Percentiles rank a stretch among this genome's conserved stretches.
These are phyloP conservation scores for Gymnocephalus cernua DNA, from an alignment of 2,113 vertebrate genomes.

Conservation along the genomic window DNA sequence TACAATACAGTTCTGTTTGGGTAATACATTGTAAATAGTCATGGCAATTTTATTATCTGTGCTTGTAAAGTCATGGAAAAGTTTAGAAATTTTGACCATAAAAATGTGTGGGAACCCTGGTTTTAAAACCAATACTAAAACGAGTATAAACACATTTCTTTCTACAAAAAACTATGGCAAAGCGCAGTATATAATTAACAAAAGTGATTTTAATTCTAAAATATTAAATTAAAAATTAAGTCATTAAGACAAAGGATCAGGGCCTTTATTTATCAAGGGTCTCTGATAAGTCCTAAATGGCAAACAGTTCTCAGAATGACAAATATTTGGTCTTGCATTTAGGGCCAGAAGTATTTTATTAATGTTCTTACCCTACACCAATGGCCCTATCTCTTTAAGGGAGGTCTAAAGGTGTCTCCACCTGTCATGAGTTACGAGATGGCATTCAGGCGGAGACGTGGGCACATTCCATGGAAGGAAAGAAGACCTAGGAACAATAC, in stretches of 20 bases:
- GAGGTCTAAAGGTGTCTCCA: not conserved
- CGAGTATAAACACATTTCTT: not conserved
- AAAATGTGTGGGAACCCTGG: too few relatives aligned
- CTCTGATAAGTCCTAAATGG: not conserved
- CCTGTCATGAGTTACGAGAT: slow-evolving; percentile 3
- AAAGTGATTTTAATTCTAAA: not conserved
- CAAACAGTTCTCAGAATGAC: not conserved
- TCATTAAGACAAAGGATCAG: not conserved
- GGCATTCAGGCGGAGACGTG: not conserved
- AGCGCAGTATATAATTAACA: not conserved
- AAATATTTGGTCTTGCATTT: not conserved
- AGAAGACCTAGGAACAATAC: not conserved
- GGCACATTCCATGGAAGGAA: not conserved
- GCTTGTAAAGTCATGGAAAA: too few relatives aligned
- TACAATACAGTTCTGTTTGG: too few relatives aligned
- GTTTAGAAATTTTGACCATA: too few relatives aligned
- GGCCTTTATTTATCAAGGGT: not conserved
- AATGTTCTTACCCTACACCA: not conserved
- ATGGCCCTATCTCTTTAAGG: not conserved
- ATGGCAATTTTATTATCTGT: too few relatives aligned
- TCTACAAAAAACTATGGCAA: not conserved
- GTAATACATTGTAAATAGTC: too few relatives aligned
- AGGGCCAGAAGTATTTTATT: not conserved
- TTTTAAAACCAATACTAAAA: slow-evolving; percentile 2
- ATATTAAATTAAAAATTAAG: not conserved